Evolutionary conservation across 2,797 vertebrate genomes (phyloP), one percentile per base, ranked within the genome.

Genomic region (Malurus splendens): DNA sequence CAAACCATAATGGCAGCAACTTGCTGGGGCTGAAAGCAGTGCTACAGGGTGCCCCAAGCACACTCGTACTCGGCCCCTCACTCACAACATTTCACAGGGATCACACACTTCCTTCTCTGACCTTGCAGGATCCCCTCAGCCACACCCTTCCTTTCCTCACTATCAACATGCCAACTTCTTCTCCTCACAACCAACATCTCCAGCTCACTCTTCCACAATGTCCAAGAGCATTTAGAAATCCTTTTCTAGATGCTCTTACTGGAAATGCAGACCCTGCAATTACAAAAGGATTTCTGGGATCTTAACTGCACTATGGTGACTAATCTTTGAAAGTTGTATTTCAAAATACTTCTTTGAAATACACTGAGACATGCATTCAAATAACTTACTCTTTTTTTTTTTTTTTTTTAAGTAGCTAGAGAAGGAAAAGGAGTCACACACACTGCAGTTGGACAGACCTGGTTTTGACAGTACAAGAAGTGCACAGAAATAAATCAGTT

Each of bases 391-490:
- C 3, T 11, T 17, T 4, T 30, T 12, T 15, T 27, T 45, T 33
- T 60, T 50, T 30, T 56, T 32, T 50, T 30, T 56, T 0, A 52
- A 76, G 27, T 14, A 70, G 36, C 27, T 60, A 28, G 23, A 32
- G 39, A 75, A 80, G 45, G 30, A 84, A 54, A 71, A 62, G 47
- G 39, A 60, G 11, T 36, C 33, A 18, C 70, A 17, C 68, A 44
- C 19, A 1, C 24, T 54, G 33, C 47, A 45, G 39, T 8, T 66
- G 56, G 41, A 78, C n/a, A 71, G 44, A 57, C 24, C 19, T 18
- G 15, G 19, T 50, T 88, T n/a, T 59, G 25, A 36, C 33, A 59
- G 11, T 8, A 36, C 0, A 0, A 52, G 14, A 25, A 0, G 0
- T 3, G 30, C 0, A 0, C 13, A 74, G 36, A 71, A 60, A 18